Evolutionary conservation across 2,113 vertebrate genomes (phyloP).

Genomic region (Pardalotus punctatus): DNA sequence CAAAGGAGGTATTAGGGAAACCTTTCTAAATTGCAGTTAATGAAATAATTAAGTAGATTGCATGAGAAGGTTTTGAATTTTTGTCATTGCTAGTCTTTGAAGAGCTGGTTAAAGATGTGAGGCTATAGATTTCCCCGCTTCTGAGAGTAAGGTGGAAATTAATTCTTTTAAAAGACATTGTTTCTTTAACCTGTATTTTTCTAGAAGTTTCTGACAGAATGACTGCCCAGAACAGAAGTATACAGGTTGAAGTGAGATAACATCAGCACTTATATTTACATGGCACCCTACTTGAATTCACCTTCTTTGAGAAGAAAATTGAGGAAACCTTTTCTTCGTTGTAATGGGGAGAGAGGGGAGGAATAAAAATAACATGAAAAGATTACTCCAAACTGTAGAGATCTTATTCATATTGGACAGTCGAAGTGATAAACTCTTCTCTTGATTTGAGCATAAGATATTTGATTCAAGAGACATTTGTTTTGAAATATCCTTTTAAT

Average conservation of each 20-base stretch:
- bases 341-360: fast-evolving
- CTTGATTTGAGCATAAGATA: background rate
- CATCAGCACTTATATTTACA: background rate
- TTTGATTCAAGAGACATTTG: background rate
- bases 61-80: background rate
- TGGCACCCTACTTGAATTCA: background rate
- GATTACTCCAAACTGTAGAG: background rate
- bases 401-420: background rate
- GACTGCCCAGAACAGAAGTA: background rate
- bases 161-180: background rate
- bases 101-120: background rate
- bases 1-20: background rate
- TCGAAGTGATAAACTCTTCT: background rate
- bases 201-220: background rate
- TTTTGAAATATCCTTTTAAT: background rate
- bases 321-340: background rate
- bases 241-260: background rate
- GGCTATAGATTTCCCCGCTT: background rate
- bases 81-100: background rate
- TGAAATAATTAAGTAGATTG: background rate
- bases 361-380: background rate
- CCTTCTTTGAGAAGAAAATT: background rate
- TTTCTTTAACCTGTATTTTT: background rate
- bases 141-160: background rate
- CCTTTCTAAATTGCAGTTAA: background rate